Evolutionary conservation across 2,888 invertebrate species (phyloP).

Genomic region (Chrysolina haemoptera): DNA sequence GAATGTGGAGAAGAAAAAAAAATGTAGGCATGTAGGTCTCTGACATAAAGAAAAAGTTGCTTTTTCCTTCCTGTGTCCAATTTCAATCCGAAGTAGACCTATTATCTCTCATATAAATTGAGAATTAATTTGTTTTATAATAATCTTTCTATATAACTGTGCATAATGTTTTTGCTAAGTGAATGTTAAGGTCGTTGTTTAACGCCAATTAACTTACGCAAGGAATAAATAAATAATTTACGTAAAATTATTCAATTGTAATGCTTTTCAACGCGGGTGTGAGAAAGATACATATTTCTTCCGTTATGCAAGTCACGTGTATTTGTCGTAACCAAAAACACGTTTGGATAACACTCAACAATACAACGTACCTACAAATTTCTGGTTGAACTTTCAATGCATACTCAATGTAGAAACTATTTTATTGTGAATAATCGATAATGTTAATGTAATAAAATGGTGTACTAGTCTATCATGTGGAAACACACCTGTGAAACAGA

Average conservation of each 20-base stretch:
- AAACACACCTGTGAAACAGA: too few relatives aligned
- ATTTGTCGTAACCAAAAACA: conserved; percentile 2
- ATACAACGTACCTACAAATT: too few relatives aligned
- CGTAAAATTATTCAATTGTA: conserved; percentile 17
- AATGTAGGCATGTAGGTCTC: too few relatives aligned
- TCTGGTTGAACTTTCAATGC: not conserved
- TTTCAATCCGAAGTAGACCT: not conserved
- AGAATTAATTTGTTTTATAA: conserved; percentile 17
- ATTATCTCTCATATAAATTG: not conserved
- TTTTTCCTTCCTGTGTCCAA: not conserved
- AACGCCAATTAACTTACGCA: conserved; percentile 29
- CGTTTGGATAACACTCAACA: not conserved
- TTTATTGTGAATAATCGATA: too few relatives aligned
- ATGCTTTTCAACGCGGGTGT: conserved; percentile 24
- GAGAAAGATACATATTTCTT: conserved; percentile 20
- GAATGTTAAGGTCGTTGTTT: conserved; percentile 32
- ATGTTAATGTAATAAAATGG: too few relatives aligned
- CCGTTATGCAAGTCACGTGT: conserved; percentile 30
- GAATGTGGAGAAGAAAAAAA: too few relatives aligned
- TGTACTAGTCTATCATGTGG: too few relatives aligned
- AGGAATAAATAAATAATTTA: conserved; percentile 27
- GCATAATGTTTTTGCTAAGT: conserved; percentile 12
- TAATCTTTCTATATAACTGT: conserved; percentile 30
- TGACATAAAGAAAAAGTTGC: too few relatives aligned
- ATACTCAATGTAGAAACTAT: too few relatives aligned